Conservation (phyloP, 2,113 vertebrate genomes). For the Brachyhypopomus occidentalis region DNA sequence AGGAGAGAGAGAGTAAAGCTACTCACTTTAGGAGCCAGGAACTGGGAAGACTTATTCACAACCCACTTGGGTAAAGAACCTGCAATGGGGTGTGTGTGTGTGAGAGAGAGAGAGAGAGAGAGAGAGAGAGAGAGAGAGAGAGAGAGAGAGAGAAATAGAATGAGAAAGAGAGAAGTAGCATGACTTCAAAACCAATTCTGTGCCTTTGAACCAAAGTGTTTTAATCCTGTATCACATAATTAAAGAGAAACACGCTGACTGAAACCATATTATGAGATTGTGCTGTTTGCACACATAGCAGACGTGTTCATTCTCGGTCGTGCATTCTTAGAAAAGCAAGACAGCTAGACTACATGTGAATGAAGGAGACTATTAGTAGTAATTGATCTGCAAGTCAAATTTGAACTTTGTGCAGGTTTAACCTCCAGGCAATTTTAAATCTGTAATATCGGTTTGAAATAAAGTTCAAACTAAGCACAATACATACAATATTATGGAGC, state of each 20-base stretch:
- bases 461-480: too few species aligned
- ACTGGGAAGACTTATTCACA: slow-evolving; percentile 93
- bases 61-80: slow-evolving; percentile 97
- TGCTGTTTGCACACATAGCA: neutral
- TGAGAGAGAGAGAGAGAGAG: neutral
- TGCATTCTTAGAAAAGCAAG: too few species aligned
- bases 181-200: slow-evolving; percentile 23
- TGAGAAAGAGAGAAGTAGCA: slow-evolving; percentile 7
- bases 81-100: slow-evolving; percentile 58
- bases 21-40: slow-evolving; percentile 91
- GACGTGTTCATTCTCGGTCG: too few species aligned
- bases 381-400: too few species aligned
- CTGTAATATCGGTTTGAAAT: too few species aligned
- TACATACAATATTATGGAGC: too few species aligned
- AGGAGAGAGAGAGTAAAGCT: neutral
- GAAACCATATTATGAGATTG: neutral
- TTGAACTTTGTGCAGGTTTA: too few species aligned
- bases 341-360: too few species aligned
- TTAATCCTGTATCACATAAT: neutral
- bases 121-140: neutral
- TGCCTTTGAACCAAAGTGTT: neutral
- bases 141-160: too few species aligned
- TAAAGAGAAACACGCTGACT: neutral
- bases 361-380: too few species aligned
- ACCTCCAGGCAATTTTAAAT: too few species aligned